phyloP scores from a whole-genome alignment of 2,113 vertebrate genomes.

The Phodopus roborovskii region DNA sequence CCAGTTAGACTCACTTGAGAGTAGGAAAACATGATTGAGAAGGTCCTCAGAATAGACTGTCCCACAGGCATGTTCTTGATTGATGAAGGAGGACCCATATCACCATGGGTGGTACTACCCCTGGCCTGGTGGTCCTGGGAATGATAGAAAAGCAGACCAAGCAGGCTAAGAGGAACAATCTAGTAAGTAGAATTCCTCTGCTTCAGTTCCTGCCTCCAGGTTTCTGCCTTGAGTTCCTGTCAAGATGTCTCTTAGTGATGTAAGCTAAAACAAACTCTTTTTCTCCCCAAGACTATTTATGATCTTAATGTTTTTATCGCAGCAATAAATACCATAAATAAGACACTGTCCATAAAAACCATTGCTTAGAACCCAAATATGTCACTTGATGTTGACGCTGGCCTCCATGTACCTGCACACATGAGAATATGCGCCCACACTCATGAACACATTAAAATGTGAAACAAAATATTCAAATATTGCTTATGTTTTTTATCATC shows the following conservation, averaged over 20 bases:
- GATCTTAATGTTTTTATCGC: not conserved
- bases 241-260: not conserved
- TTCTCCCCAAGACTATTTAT: not conserved
- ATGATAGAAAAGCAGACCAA: not conserved
- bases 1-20: not conserved
- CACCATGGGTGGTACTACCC: not conserved
- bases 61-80: not conserved
- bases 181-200: not conserved
- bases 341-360: not conserved
- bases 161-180: not conserved
- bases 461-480: not conserved
- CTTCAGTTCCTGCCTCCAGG: not conserved
- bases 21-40: not conserved
- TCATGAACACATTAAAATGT: not conserved
- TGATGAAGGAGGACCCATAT: not conserved
- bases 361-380: not conserved
- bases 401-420: not conserved
- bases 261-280: not conserved
- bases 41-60: not conserved
- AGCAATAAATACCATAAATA: not conserved
- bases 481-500: not conserved
- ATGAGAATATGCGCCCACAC: not conserved
- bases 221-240: not conserved
- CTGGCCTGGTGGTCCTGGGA: not conserved
- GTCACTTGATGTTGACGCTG: not conserved